Conservation (phyloP, 1,140 invertebrate species). For the Arion vulgaris region DNA sequence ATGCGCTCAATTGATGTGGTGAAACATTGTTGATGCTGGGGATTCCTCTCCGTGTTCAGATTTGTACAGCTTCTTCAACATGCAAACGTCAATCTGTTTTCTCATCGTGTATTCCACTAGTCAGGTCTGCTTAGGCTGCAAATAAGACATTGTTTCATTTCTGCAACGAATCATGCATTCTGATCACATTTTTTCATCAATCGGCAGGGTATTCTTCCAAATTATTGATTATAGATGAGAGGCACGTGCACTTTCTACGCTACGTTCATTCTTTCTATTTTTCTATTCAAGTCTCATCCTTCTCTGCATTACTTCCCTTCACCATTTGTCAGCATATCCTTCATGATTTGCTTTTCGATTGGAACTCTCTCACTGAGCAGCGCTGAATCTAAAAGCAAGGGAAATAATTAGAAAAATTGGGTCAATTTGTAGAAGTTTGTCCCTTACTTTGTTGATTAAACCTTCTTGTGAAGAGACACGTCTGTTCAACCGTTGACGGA, state of each 20-base stretch:
- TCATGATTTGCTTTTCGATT: too few species aligned
- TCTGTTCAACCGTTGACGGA: too few species aligned
- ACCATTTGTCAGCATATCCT: too few species aligned
- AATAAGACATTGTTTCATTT: background rate
- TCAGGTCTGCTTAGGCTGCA: constrained; percentile 3
- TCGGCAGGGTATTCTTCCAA: background rate
- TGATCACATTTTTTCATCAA: background rate
- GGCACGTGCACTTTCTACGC: background rate
- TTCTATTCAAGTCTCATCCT: too few species aligned
- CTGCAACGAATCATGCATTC: background rate
- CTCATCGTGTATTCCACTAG: background rate
- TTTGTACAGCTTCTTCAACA: background rate
- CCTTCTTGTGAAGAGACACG: too few species aligned
- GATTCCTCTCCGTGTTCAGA: background rate
- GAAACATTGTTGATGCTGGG: background rate
- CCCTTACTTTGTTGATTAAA: too few species aligned
- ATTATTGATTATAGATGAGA: background rate
- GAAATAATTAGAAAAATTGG: too few species aligned
- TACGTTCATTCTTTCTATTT: too few species aligned
- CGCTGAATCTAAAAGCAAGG: too few species aligned
- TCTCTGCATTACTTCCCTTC: too few species aligned
- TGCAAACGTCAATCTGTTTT: background rate
- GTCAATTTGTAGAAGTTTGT: too few species aligned
- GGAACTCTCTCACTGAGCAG: too few species aligned
- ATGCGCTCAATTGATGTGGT: background rate